These are phyloP conservation scores for Temnothorax ravouxi DNA, from an alignment of 2,888 invertebrate genomes.

Conservation along the genomic window DNA sequence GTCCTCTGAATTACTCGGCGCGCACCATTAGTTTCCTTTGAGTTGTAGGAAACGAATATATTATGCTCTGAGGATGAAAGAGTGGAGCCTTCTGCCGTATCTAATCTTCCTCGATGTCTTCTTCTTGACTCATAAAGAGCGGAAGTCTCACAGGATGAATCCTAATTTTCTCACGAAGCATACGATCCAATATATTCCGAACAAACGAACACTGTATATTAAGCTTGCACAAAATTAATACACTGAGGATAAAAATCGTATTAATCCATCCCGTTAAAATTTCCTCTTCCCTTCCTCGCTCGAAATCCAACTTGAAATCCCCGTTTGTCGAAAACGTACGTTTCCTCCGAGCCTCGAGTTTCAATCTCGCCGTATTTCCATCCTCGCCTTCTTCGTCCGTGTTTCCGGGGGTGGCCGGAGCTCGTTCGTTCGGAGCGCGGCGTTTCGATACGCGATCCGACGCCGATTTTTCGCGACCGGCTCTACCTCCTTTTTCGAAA, in stretches of 20 bases:
- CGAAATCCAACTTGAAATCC: not conserved
- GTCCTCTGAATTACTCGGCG: constrained; percentile 46
- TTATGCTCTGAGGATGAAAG: not conserved
- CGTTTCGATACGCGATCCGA: not conserved
- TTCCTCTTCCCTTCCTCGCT: not conserved
- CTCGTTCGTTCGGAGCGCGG: constrained; percentile 36
- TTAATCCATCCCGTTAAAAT: not conserved
- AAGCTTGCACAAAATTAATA: not conserved
- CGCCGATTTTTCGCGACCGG: not conserved
- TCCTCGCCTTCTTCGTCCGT: constrained; percentile 30
- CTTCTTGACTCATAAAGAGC: not conserved
- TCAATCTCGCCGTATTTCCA: constrained; percentile 15
- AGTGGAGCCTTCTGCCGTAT: not conserved
- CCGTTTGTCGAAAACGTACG: not conserved
- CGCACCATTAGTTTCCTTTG: constrained; percentile 14
- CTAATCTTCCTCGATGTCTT: not conserved
- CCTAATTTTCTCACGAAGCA: not conserved
- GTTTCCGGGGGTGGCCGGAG: constrained; percentile 35
- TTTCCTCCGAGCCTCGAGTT: not conserved
- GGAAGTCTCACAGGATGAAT: not conserved
- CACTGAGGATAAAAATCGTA: not conserved
- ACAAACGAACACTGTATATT: not conserved
- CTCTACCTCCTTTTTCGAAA: constrained; percentile 62
- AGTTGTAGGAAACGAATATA: not conserved
- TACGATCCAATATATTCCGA: constrained; percentile 3